Evolutionary conservation across 2,888 invertebrate genomes (phyloP).

Genomic region (Amphiduros pacificus): DNA sequence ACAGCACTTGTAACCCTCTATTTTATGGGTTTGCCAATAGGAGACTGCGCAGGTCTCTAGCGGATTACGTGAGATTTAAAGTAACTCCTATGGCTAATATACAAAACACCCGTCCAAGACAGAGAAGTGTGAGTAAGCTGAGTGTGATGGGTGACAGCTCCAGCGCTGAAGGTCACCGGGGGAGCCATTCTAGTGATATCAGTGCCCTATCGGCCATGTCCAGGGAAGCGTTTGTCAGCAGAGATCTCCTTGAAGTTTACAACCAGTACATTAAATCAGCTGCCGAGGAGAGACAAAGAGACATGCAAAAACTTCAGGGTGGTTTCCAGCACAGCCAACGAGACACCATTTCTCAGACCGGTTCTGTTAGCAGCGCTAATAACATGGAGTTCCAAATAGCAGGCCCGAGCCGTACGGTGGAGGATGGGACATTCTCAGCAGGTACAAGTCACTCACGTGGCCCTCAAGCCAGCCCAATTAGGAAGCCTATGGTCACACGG

Average conservation of each 20-base stretch:
- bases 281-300: no score
- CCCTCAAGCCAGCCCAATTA: no score
- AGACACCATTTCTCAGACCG: no score
- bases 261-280: no score
- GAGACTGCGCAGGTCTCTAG: slow-evolving; percentile 8
- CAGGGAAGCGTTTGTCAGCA: slow-evolving; percentile 10
- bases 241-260: slow-evolving; percentile 7
- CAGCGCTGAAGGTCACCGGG: neutral
- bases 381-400: no score
- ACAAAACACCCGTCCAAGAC: neutral
- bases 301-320: no score
- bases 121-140: neutral
- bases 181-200: slow-evolving; percentile 7
- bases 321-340: no score
- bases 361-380: no score
- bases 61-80: neutral
- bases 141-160: slow-evolving; percentile 15
- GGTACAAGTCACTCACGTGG: no score
- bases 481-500: no score
- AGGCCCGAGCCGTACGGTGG: no score
- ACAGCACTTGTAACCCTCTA: slow-evolving; percentile 13
- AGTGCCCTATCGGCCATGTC: slow-evolving; percentile 7
- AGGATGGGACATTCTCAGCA: no score
- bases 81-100: neutral
- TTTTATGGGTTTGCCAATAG: slow-evolving; percentile 14